phyloP scores from a whole-genome alignment of 2,113 vertebrate species.

The Thalassarche chlororhynchos region DNA sequence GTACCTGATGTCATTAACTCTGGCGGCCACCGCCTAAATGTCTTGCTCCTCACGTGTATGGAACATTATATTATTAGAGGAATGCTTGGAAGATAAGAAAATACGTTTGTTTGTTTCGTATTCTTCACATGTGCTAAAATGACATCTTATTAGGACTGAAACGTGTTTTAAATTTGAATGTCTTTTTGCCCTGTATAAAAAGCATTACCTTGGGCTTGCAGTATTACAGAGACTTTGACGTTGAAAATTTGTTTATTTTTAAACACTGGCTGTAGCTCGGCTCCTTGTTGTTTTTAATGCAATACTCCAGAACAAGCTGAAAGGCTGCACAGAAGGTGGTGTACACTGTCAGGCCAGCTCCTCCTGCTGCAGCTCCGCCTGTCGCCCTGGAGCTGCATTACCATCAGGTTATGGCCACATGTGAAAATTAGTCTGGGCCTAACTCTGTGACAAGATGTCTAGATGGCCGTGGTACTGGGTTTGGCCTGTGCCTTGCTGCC shows the following conservation, averaged over 20 bases:
- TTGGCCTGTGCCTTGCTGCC: not conserved
- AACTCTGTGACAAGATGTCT: not conserved
- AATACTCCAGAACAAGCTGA: not conserved
- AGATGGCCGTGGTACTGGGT: fast-evolving
- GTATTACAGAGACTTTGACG: not conserved
- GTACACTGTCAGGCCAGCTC: not conserved
- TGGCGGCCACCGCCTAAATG: conserved; percentile 13
- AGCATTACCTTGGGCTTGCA: not conserved
- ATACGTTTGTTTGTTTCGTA: not conserved
- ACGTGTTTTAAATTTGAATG: not conserved
- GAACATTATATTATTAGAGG: not conserved
- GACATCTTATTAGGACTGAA: conserved; percentile 8
- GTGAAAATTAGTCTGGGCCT: not conserved
- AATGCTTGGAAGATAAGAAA: conserved; percentile 28
- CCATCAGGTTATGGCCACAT: not conserved
- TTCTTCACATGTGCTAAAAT: conserved; percentile 23
- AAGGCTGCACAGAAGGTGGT: not conserved
- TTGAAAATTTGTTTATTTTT: not conserved
- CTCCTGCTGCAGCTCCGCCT: not conserved
- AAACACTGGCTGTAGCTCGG: not conserved
- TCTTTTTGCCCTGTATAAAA: not conserved
- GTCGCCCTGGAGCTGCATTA: not conserved
- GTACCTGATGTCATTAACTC: conserved; percentile 62
- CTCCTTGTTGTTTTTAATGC: not conserved
- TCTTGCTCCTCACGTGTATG: not conserved